Conservation (phyloP, 2,888 invertebrate species). For the Rutpela maculata region DNA sequence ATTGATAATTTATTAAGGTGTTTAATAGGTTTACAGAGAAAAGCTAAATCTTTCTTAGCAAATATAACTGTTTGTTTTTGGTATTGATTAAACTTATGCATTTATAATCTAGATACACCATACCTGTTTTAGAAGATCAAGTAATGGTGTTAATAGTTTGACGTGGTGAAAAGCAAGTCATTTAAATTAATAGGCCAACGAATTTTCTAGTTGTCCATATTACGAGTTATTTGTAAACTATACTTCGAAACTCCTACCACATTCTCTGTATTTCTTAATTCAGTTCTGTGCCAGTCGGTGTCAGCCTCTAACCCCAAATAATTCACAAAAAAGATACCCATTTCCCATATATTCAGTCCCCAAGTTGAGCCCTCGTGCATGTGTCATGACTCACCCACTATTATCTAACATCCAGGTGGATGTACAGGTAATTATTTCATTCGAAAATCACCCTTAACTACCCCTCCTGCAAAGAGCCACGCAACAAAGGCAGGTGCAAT, state of each 20-base stretch:
- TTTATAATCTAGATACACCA: background rate
- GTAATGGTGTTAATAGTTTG: background rate
- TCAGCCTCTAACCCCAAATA: slow-evolving; percentile 61
- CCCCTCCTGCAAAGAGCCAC: slow-evolving; percentile 29
- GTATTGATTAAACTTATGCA: no score
- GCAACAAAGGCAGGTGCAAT: slow-evolving; percentile 61
- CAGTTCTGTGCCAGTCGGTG: slow-evolving; percentile 62
- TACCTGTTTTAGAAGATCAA: background rate
- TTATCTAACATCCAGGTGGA: slow-evolving; percentile 70
- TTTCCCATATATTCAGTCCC: slow-evolving; percentile 60
- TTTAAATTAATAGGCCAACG: slow-evolving; percentile 5
- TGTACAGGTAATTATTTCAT: slow-evolving; percentile 60
- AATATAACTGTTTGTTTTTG: no score
- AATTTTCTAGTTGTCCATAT: slow-evolving; percentile 22
- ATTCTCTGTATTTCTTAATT: slow-evolving; percentile 29
- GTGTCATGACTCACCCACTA: slow-evolving; percentile 62
- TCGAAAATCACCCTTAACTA: slow-evolving; percentile 47
- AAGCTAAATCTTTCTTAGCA: no score
- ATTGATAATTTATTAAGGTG: no score
- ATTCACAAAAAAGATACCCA: slow-evolving; percentile 47
- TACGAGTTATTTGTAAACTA: background rate
- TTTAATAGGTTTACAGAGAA: no score
- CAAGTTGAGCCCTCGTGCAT: slow-evolving; percentile 46
- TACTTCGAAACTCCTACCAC: slow-evolving; percentile 5
- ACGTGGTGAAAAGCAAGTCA: background rate